A percentile compares a stretch with the other conserved stretches of the same genome.
These are phyloP conservation scores for Pinna nobilis DNA, from an alignment of 1,140 invertebrate genomes.

Conservation along the genomic window DNA sequence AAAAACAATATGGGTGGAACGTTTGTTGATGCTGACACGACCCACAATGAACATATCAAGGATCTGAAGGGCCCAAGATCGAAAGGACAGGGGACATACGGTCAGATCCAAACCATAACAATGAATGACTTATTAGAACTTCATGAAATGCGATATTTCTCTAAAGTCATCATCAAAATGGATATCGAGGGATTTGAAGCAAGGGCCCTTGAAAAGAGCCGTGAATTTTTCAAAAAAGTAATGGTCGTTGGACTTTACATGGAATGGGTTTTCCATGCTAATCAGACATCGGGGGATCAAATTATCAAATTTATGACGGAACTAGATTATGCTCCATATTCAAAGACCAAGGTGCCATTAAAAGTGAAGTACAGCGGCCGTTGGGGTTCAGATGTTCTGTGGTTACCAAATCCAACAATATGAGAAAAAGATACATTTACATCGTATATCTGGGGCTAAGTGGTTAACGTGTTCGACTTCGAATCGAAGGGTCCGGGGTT, in stretches of 20 bases:
- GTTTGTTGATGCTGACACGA: conserved; percentile 28
- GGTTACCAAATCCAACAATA: too few species aligned
- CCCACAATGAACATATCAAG: conserved; percentile 34
- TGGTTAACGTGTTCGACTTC: too few species aligned
- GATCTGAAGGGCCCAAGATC: conserved; percentile 26
- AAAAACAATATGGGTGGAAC: conserved; percentile 43
- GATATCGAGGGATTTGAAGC: conserved; percentile 45
- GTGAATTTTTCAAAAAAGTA: conserved; percentile 33
- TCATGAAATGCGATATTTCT: conserved; percentile 29
- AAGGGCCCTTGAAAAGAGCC: conserved; percentile 20
- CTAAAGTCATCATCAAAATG: conserved; percentile 41
- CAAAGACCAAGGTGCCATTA: background rate
- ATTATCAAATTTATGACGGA: conserved; percentile 32
- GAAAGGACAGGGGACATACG: conserved; percentile 35
- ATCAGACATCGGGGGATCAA: background rate
- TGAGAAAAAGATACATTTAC: too few species aligned
- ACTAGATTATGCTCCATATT: conserved; percentile 14
- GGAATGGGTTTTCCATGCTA: conserved; percentile 43
- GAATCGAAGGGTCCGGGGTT: too few species aligned
- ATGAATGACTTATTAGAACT: conserved; percentile 40
- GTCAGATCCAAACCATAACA: conserved; percentile 32
- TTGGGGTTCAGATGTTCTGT: conserved; percentile 14
- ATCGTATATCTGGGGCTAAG: too few species aligned
- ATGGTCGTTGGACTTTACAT: conserved; percentile 29
- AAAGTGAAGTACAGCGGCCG: conserved; percentile 1